phyloP scores from a whole-genome alignment of 2,888 invertebrate species.

The Selenia dentaria region DNA sequence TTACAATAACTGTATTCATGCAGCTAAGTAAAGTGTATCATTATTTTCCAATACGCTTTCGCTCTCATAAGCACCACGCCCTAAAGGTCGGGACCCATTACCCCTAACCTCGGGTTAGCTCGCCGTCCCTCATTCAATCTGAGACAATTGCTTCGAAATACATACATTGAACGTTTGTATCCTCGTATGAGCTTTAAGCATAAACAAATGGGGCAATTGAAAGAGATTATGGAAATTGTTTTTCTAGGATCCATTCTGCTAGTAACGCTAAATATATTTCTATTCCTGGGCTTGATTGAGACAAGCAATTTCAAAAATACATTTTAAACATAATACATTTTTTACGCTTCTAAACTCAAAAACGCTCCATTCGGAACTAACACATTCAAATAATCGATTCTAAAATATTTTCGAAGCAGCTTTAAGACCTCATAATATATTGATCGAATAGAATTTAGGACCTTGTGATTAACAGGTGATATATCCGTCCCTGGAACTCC shows the following conservation, averaged over 20 bases:
- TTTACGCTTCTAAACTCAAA: too few relatives aligned
- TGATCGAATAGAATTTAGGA: too few relatives aligned
- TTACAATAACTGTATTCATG: too few relatives aligned
- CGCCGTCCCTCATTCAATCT: conserved; percentile 39
- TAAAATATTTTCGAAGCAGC: too few relatives aligned
- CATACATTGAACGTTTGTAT: conserved; percentile 52
- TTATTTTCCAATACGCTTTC: background rate
- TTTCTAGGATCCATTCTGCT: conserved; percentile 29
- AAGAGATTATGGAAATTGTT: conserved; percentile 46
- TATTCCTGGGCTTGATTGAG: conserved; percentile 20
- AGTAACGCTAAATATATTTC: conserved; percentile 24
- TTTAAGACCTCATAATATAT: too few relatives aligned
- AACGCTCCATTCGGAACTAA: too few relatives aligned
- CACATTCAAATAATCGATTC: too few relatives aligned
- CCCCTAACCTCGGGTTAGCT: conserved; percentile 27
- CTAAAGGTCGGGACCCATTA: conserved; percentile 26
- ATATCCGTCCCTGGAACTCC: too few relatives aligned
- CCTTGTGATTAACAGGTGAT: too few relatives aligned
- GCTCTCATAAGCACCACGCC: conserved; percentile 1
- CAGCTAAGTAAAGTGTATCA: too few relatives aligned
- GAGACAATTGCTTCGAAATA: conserved; percentile 46
- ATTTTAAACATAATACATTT: too few relatives aligned
- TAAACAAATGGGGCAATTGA: conserved; percentile 54
- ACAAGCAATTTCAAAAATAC: too few relatives aligned
- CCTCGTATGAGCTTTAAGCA: conserved; percentile 42